These are phyloP conservation scores for Sus cebifrons DNA, from an alignment of 2,797 vertebrate genomes.

Conservation along the genomic window DNA sequence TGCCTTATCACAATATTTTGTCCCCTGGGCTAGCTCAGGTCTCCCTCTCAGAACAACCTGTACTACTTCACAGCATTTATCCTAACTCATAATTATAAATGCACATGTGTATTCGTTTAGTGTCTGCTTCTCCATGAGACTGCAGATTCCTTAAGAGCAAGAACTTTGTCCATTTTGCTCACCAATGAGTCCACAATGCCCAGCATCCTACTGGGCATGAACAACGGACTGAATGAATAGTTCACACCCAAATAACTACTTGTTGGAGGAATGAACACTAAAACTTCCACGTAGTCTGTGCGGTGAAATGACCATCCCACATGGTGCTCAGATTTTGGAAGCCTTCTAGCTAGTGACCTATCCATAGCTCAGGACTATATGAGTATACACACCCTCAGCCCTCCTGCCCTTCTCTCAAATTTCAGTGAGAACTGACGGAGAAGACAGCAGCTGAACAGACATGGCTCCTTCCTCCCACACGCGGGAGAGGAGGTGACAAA, in stretches of 20 bases:
- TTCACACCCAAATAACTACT: background rate
- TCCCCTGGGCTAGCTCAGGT: background rate
- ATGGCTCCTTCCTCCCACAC: constrained; percentile 44
- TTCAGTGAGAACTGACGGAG: constrained; percentile 46
- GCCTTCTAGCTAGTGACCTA: background rate
- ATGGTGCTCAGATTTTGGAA: background rate
- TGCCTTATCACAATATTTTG: background rate
- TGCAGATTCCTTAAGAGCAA: background rate
- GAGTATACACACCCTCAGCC: background rate
- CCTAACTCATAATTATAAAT: background rate
- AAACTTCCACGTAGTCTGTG: background rate
- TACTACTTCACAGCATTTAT: background rate
- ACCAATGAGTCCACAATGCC: background rate
- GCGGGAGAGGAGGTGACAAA: constrained; percentile 36
- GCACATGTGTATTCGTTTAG: background rate
- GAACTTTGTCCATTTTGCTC: background rate
- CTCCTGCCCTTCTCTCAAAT: constrained; percentile 46
- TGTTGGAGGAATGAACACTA: constrained; percentile 51
- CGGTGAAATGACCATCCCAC: background rate
- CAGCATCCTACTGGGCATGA: background rate
- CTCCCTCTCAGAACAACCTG: background rate
- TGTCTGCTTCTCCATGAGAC: background rate
- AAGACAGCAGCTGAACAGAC: constrained; percentile 54
- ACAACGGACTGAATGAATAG: background rate
- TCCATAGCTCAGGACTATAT: constrained; percentile 20